Conservation (phyloP, 2,113 vertebrate species). For the Camelus dromedarius region DNA sequence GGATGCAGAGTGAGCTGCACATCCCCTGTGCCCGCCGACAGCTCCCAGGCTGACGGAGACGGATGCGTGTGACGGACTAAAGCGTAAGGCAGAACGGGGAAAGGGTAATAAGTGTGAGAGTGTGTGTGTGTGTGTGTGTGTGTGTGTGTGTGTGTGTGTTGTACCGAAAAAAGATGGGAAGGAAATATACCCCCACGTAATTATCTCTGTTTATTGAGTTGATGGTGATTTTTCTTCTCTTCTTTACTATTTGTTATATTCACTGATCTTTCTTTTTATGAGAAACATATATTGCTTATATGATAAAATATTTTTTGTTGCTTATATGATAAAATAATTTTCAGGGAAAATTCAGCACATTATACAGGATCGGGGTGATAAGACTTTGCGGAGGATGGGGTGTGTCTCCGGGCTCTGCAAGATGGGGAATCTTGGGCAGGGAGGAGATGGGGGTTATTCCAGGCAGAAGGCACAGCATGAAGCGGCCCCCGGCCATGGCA, state of each 20-base stretch:
- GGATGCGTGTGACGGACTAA: neutral
- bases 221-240: neutral
- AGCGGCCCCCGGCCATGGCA: neutral
- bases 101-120: neutral
- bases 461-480: neutral
- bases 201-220: neutral
- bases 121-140: neutral
- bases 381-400: neutral
- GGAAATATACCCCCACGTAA: neutral
- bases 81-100: neutral
- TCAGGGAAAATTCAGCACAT: neutral
- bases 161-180: neutral
- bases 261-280: neutral
- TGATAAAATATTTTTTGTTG: neutral
- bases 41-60: neutral
- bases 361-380: neutral
- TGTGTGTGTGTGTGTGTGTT: neutral
- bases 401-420: accelerated
- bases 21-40: neutral
- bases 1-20: neutral
- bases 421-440: neutral
- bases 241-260: neutral
- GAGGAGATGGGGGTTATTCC: neutral
- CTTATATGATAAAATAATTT: neutral
- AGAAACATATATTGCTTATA: neutral